A percentile compares a stretch with the other conserved stretches of the same genome.
Conservation (phyloP, 2,797 vertebrate species). For the Acomys russatus region DNA sequence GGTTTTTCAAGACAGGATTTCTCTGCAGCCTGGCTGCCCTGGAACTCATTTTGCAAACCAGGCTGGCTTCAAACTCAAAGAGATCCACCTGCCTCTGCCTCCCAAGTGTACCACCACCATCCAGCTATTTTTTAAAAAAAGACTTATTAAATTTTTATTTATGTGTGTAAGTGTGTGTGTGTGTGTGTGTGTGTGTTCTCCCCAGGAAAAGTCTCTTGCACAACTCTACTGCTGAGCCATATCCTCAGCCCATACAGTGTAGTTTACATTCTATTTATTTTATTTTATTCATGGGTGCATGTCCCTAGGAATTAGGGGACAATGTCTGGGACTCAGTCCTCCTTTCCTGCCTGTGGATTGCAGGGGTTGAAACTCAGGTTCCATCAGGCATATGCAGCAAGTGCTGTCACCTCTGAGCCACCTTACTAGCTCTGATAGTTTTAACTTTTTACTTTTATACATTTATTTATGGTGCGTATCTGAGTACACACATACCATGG, state of each 20-base stretch:
- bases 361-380: background rate
- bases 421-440: background rate
- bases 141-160: background rate
- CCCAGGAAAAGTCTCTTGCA: too few species aligned
- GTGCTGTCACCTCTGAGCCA: background rate
- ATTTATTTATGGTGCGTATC: background rate
- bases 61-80: too few species aligned
- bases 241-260: background rate
- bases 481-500: background rate
- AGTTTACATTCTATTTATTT: background rate
- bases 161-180: background rate
- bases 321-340: background rate
- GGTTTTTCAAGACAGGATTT: too few species aligned
- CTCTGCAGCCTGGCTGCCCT: too few species aligned
- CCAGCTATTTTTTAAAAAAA: background rate
- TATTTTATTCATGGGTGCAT: background rate
- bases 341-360: background rate
- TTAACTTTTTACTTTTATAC: background rate
- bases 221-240: background rate
- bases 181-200: too few species aligned
- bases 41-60: too few species aligned
- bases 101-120: too few species aligned
- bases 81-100: too few species aligned
- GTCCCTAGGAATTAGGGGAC: background rate
- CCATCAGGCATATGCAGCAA: background rate